These are phyloP conservation scores for Heterodera carotae DNA, from an alignment of 1,140 invertebrate genomes.

Conservation along the genomic window DNA sequence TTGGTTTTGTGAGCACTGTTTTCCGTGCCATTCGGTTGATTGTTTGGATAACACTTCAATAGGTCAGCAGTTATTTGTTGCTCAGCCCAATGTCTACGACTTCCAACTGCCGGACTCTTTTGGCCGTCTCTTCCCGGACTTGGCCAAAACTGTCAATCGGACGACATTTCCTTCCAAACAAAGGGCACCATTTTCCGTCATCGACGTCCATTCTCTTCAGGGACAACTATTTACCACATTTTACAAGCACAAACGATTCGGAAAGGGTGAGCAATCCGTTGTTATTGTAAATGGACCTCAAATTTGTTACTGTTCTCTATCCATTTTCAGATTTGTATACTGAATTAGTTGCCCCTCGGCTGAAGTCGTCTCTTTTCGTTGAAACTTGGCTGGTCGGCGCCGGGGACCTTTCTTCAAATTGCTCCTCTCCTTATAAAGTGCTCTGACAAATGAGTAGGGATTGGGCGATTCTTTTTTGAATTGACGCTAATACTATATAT, in stretches of 20 bases:
- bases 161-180: constrained; percentile 23
- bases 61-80: constrained; percentile 36
- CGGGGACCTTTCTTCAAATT: constrained; percentile 66
- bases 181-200: constrained; percentile 27
- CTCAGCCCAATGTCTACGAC: constrained; percentile 36
- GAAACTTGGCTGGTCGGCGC: constrained; percentile 85
- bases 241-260: constrained; percentile 45
- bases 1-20: constrained; percentile 45
- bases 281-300: background rate
- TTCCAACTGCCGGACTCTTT: constrained; percentile 38
- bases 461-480: background rate
- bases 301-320: background rate
- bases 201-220: constrained; percentile 13
- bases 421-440: constrained; percentile 38
- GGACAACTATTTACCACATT: constrained; percentile 41
- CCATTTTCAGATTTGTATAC: constrained; percentile 77
- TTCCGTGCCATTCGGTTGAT: background rate
- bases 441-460: background rate
- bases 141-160: constrained; percentile 30
- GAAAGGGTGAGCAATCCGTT: constrained; percentile 32
- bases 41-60: no score
- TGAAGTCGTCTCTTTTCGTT: constrained; percentile 75
- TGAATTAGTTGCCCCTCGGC: constrained; percentile 76
- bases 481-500: no score
- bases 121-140: constrained; percentile 37